Percentiles rank a stretch among this genome's conserved stretches.
These are phyloP conservation scores for Cecidostiba fungosa DNA, from an alignment of 2,888 invertebrate species.

Conservation along the genomic window DNA sequence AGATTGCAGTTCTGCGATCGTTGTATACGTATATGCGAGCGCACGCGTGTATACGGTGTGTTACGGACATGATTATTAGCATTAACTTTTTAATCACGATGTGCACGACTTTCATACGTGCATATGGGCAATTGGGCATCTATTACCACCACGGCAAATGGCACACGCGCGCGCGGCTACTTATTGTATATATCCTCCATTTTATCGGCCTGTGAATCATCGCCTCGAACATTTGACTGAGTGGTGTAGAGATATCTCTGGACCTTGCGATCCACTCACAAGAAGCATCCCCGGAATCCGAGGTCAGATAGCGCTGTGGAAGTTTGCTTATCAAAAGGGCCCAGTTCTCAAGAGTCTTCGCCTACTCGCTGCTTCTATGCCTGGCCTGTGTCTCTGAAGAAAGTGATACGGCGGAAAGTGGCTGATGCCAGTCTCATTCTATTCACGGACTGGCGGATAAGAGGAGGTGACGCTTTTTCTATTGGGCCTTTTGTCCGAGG, in stretches of 20 bases:
- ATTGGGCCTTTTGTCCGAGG: neutral
- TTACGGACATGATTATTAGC: neutral
- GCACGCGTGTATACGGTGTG: too few relatives aligned
- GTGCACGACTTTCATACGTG: too few relatives aligned
- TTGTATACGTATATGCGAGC: too few relatives aligned
- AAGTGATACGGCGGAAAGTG: conserved; percentile 21
- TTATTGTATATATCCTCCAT: too few relatives aligned
- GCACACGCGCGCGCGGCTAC: too few relatives aligned
- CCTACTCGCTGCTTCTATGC: neutral
- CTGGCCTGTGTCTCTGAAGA: conserved; percentile 45
- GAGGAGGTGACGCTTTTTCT: conserved; percentile 22
- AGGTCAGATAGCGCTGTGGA: conserved; percentile 31
- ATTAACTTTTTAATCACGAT: too few relatives aligned
- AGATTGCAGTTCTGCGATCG: neutral
- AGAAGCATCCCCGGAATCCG: conserved; percentile 48
- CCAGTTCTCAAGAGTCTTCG: conserved; percentile 33
- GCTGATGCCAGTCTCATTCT: neutral
- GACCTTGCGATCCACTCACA: neutral
- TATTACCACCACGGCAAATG: too few relatives aligned
- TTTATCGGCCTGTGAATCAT: conserved; percentile 11
- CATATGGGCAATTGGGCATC: too few relatives aligned
- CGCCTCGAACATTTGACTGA: conserved; percentile 6
- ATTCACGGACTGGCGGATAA: conserved; percentile 27
- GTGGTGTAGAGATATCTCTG: neutral
- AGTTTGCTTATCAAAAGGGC: conserved; percentile 50